Evolutionary conservation across 2,113 vertebrate genomes (phyloP), one percentile per base, ranked within the genome.

Genomic region (Gallinago paraguaiae): DNA sequence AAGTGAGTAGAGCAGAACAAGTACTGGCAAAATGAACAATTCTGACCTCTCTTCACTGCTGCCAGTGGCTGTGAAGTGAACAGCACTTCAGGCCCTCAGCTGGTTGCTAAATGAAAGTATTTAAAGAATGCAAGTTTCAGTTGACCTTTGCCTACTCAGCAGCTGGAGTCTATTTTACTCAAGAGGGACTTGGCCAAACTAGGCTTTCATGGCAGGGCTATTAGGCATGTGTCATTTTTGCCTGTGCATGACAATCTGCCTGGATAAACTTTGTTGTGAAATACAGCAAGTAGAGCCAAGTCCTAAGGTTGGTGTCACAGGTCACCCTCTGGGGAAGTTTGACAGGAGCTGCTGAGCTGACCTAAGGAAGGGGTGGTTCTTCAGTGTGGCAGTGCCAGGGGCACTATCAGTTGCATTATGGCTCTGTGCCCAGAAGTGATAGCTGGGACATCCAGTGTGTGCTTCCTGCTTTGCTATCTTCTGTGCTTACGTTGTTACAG

Each of bases 261-360:
- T 60, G 46, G 16, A 48, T 85, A 17, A 69, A 15, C 15, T 39
- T 28, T 5, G 28, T 54, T 84, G 64, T 57, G 54, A 70, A 89
- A 50, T 20, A 33, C 18, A 57, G 53, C 0, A 1, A 56, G 23
- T 4, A 54, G 50, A 74, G 30, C 35, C 24, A 59, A 35, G 46
- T 14, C 18, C 28, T 37, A 20, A n/a, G 63, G 71, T 3, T 19
- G 59, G 25, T 4, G 22, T 11, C 30, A 33, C 27, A 30, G n/a
- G 10, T 71, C 3, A 5, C 23, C 22, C 41, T 41, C 56, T 12
- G 11, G 19, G 37, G 53, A 60, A n/a, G 25, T n/a, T 64, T 0
- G 0, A 2, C 6, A 17, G 45, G n/a, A 74, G 46, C 25, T 0
- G 1, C 41, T 22, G 30, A 37, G 39, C 57, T 67, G 72, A 14